phyloP scores from a whole-genome alignment of 2,888 invertebrate genomes.

The Drosophila imparisetae region DNA sequence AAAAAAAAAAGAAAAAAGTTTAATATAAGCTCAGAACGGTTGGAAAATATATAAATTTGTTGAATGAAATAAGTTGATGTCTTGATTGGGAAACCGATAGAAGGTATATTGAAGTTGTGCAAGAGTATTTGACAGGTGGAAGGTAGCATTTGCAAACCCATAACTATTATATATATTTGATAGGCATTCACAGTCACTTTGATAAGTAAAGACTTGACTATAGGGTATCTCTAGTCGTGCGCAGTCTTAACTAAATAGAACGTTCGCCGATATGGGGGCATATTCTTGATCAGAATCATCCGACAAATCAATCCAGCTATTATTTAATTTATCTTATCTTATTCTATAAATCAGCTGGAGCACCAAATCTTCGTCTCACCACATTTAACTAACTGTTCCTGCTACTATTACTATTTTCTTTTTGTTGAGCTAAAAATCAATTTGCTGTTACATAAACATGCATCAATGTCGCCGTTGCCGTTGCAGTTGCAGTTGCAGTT shows the following conservation, averaged over 20 bases:
- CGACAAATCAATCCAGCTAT: background rate
- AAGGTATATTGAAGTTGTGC: background rate
- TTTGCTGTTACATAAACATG: conserved; percentile 75
- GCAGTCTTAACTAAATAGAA: background rate
- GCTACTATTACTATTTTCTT: background rate
- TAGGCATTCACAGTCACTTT: background rate
- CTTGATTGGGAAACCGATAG: background rate
- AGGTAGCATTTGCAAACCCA: background rate
- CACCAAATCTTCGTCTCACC: background rate
- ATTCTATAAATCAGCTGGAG: background rate
- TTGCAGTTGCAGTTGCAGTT: conserved; percentile 5
- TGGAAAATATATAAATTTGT: background rate
- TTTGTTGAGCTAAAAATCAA: conserved; percentile 61
- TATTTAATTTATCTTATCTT: background rate
- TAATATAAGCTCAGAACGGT: background rate
- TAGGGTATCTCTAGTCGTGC: background rate
- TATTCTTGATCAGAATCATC: background rate
- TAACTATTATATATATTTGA: background rate
- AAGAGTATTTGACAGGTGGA: background rate
- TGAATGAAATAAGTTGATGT: background rate
- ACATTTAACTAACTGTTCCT: background rate
- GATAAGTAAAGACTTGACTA: background rate
- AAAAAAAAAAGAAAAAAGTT: too few relatives aligned
- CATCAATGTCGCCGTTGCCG: conserved; percentile 64
- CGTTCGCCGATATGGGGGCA: background rate